These are phyloP conservation scores for Ceriagrion tenellum DNA, from an alignment of 2,888 invertebrate species.

Conservation along the genomic window DNA sequence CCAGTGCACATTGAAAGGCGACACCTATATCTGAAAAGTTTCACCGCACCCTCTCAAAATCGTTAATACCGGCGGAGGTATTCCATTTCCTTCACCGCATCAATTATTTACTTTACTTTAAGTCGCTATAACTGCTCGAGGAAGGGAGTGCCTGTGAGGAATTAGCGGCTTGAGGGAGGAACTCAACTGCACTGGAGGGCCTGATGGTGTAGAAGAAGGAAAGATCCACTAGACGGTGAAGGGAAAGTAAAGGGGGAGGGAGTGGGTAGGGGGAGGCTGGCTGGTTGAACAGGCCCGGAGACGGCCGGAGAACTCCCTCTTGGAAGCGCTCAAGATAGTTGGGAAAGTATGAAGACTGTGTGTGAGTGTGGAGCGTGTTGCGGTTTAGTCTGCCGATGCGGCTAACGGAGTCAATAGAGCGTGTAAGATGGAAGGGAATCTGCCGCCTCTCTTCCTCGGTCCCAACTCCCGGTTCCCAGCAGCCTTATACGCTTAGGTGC, in stretches of 20 bases:
- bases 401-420: constrained; percentile 62
- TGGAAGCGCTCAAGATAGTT: constrained; percentile 41
- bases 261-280: neutral
- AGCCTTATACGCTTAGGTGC: constrained; percentile 2
- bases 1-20: too few relatives aligned
- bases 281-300: neutral
- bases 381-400: constrained; percentile 40
- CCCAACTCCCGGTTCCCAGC: too few relatives aligned
- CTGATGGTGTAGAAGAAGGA: neutral
- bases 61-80: too few relatives aligned
- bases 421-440: constrained; percentile 33
- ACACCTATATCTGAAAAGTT: too few relatives aligned
- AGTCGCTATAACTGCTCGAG: neutral
- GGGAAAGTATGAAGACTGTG: neutral
- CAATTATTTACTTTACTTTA: neutral
- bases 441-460: neutral
- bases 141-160: neutral
- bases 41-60: too few relatives aligned
- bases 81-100: neutral
- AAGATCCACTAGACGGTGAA: neutral
- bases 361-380: constrained; percentile 15
- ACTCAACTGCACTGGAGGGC: neutral
- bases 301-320: neutral
- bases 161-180: neutral
- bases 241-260: neutral